A percentile compares a stretch with the other conserved stretches of the same genome.
Evolutionary conservation across 2,113 vertebrate species (phyloP).

Genomic region (Sialia sialis): DNA sequence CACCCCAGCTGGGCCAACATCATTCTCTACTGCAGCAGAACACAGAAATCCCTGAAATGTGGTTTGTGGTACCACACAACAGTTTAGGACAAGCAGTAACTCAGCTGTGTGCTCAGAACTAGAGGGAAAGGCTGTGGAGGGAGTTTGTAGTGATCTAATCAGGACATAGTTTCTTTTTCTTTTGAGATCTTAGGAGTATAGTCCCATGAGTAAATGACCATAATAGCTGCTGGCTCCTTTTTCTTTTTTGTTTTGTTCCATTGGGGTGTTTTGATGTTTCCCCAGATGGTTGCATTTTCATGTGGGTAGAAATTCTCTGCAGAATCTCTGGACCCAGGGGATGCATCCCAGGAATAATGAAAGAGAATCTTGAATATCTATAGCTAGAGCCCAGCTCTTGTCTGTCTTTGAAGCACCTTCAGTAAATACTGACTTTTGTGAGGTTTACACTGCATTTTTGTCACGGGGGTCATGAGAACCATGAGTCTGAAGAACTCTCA

Average conservation of each 20-base stretch:
- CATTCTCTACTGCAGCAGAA: neutral
- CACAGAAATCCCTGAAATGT: neutral
- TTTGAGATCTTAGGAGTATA: neutral
- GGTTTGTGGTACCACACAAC: neutral
- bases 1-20: neutral
- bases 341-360: neutral
- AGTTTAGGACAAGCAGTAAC: neutral
- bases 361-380: neutral
- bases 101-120: fast-evolving
- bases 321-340: neutral
- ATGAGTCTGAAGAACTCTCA: neutral
- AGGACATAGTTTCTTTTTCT: neutral
- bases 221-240: neutral
- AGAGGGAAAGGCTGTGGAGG: neutral
- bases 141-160: neutral
- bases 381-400: neutral
- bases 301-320: neutral
- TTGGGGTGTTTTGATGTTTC: neutral
- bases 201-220: neutral
- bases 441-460: neutral
- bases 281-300: neutral
- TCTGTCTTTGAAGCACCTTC: neutral
- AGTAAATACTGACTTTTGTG: neutral
- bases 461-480: neutral
- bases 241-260: neutral